Conservation (phyloP, 2,797 vertebrate genomes). For the Labroides dimidiatus region DNA sequence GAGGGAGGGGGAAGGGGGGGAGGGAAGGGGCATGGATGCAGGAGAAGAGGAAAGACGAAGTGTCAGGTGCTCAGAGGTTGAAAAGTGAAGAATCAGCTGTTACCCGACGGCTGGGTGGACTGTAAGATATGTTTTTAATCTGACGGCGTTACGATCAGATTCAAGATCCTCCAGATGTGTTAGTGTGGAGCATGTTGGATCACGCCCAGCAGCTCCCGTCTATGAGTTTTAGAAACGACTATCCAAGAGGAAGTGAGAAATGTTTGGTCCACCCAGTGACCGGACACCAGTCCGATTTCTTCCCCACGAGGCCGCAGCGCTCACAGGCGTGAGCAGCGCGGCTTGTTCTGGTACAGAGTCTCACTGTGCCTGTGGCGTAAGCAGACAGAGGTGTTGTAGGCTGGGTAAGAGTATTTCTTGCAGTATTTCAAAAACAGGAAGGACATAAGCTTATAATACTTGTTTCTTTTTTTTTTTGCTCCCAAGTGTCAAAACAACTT, state of each 20-base stretch:
- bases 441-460: conserved; percentile 79
- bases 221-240: conserved; percentile 12
- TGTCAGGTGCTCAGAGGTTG: conserved; percentile 58
- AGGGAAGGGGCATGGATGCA: conserved; percentile 1
- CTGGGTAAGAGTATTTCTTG: conserved; percentile 84
- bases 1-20: background rate
- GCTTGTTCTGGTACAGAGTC: conserved; percentile 70
- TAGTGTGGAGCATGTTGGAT: background rate
- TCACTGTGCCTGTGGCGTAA: conserved; percentile 78
- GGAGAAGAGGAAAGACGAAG: conserved; percentile 42
- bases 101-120: conserved; percentile 50
- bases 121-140: conserved; percentile 34
- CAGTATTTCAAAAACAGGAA: conserved; percentile 70
- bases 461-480: conserved; percentile 64
- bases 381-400: conserved; percentile 79
- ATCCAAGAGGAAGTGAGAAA: conserved; percentile 35
- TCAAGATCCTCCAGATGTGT: background rate
- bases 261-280: conserved; percentile 45
- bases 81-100: conserved; percentile 50
- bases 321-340: conserved; percentile 61
- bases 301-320: conserved; percentile 39
- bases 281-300: conserved; percentile 44
- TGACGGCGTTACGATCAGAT: conserved; percentile 8
- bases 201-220: conserved; percentile 10
- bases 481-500: conserved; percentile 79